A percentile compares a stretch with the other conserved stretches of the same genome.
Evolutionary conservation across 2,797 vertebrate species (phyloP).

Genomic region (Sebastiscus albofasciatus): DNA sequence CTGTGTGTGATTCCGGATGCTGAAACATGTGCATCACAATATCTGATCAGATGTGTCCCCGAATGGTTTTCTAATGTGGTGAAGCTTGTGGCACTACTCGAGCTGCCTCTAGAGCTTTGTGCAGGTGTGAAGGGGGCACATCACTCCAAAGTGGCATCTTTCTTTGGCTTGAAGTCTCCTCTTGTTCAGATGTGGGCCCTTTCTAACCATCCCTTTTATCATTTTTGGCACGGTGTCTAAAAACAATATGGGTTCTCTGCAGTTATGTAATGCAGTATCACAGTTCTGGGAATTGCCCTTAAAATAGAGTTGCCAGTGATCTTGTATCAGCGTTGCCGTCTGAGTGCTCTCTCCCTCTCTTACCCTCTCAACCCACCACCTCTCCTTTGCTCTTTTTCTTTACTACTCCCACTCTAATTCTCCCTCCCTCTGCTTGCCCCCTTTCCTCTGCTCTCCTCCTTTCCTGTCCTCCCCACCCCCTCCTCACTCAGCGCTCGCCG

Average conservation of each 20-base stretch:
- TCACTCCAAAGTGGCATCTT: conserved; percentile 32
- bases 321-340: conserved; percentile 77
- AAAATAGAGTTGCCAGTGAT: conserved; percentile 84
- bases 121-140: conserved; percentile 43
- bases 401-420: conserved; percentile 77
- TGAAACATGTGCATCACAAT: background rate
- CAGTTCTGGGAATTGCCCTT: conserved; percentile 85
- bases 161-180: conserved; percentile 34
- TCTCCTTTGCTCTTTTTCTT: conserved; percentile 74
- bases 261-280: conserved; percentile 83
- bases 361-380: conserved; percentile 69
- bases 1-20: conserved; percentile 14
- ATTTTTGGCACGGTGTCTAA: conserved; percentile 72
- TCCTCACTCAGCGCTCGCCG: conserved; percentile 40
- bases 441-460: conserved; percentile 73
- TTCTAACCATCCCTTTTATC: conserved; percentile 62
- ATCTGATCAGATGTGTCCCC: conserved; percentile 31
- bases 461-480: conserved; percentile 73
- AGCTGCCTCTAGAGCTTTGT: conserved; percentile 6
- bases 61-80: conserved; percentile 48
- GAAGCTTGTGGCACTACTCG: conserved; percentile 10
- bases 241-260: conserved; percentile 78
- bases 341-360: conserved; percentile 63
- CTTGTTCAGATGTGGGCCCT: conserved; percentile 52
- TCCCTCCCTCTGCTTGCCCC: conserved; percentile 72